Evolutionary conservation across 2,113 vertebrate genomes (phyloP), one percentile per base, ranked within the genome.

Genomic region (Tricholaema leucomelas): DNA sequence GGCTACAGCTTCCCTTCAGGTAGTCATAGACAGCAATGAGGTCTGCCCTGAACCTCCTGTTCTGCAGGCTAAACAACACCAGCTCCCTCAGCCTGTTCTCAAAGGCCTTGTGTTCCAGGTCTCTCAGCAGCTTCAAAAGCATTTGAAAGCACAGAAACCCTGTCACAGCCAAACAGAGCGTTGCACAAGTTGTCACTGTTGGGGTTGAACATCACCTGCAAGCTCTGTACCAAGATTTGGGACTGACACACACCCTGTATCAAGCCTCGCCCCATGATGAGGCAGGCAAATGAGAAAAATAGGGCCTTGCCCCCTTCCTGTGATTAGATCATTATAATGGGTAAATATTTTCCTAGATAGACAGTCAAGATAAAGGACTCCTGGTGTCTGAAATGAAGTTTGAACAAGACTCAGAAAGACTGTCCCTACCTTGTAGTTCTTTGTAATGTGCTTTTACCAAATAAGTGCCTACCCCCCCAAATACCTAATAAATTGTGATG

Each of bases 291-390:
- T 0, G 13, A 79, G 88, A 81, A 90, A 92, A 88, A 88, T 81
- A 90, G 71, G 86, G 83, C 81, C 74, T 81, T 88, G 85, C 88
- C 81, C 93, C 59, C 71, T 91, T 95, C 74, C 83, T 92, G 92
- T 54, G 86, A 84, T 95, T 93, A 95, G 86, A 79, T 93, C 92
- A 92, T 94, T 83, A 42, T 63, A 90, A 81, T 73, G 67, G 70
- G 93, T 86, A 92, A 96, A 95, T 95, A 93, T 95, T 96, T 95
- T 95, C 81, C 92, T 91, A 96, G 96, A 94, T 91, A 94, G 86
- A 88, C 31, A 90, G 55, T 28, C 1, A 5, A 93, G 92, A 95
- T 94, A 95, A 93, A 90, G 81, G 36, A 87, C 78, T 95, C 46
- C 50, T 79, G 59, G 27, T 87, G 77, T 88, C 86, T 95, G 80